Conservation (phyloP, 2,888 invertebrate genomes). For the Heteromyza rotundicornis region DNA sequence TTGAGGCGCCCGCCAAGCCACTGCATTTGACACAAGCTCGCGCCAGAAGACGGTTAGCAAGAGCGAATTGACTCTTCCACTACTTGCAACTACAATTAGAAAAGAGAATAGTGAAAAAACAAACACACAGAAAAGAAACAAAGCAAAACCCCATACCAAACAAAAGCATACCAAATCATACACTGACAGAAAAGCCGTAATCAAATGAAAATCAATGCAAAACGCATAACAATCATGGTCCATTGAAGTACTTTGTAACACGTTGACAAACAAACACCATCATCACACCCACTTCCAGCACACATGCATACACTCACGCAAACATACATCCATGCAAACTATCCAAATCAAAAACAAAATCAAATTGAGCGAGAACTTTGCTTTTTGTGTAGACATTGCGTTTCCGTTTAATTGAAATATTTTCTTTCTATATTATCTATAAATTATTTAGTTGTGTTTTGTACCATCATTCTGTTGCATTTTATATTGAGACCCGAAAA, state of each 20-base stretch:
- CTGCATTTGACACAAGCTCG: slow-evolving; percentile 58
- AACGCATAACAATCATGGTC: neutral
- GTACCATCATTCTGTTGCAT: neutral
- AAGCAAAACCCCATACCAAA: slow-evolving; percentile 31
- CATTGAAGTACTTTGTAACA: neutral
- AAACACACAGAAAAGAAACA: slow-evolving; percentile 25
- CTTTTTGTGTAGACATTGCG: slow-evolving; percentile 9
- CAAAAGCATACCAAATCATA: slow-evolving; percentile 25
- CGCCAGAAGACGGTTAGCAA: slow-evolving; percentile 66
- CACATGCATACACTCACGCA: too few relatives aligned
- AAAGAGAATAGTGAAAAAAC: too few relatives aligned
- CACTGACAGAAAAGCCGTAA: slow-evolving; percentile 20
- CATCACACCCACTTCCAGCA: neutral
- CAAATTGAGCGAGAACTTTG: slow-evolving; percentile 7
- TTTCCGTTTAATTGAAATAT: neutral
- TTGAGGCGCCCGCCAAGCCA: slow-evolving; percentile 34
- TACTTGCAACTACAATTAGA: slow-evolving; percentile 25
- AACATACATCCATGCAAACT: slow-evolving; percentile 6
- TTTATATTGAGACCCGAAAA: neutral
- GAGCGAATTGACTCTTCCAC: slow-evolving; percentile 22
- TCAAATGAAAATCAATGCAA: slow-evolving; percentile 18
- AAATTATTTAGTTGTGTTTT: neutral
- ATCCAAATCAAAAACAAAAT: neutral
- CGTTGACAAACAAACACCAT: slow-evolving; percentile 7
- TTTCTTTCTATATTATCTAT: slow-evolving; percentile 8